phyloP scores from a whole-genome alignment of 2,888 invertebrate species.

The Prenolepis imparis region DNA sequence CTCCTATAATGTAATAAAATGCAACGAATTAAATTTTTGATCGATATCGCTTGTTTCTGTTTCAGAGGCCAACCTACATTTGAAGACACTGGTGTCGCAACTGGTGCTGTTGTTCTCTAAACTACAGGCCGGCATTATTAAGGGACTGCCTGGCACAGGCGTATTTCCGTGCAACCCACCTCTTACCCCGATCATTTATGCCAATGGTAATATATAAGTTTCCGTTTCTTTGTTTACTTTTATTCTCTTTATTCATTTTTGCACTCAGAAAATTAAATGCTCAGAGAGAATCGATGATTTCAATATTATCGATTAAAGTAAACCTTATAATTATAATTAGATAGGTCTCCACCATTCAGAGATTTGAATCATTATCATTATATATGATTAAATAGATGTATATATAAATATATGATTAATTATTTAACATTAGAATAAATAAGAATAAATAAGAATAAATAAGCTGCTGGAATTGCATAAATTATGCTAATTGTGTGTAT shows the following conservation, averaged over 20 bases:
- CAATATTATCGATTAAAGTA: not conserved
- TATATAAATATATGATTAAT: not conserved
- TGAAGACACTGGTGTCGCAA: slow-evolving; percentile 88
- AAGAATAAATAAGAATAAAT: not conserved
- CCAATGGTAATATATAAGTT: slow-evolving; percentile 88
- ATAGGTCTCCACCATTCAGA: not conserved
- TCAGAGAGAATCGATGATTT: not conserved
- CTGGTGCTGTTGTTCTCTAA: slow-evolving; percentile 90
- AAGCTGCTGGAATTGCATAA: not conserved
- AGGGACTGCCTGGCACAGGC: slow-evolving; percentile 87
- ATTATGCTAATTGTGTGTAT: not conserved
- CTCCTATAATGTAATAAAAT: no score
- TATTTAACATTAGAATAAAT: not conserved
- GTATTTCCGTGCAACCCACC: slow-evolving; percentile 89
- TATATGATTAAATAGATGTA: not conserved
- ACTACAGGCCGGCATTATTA: slow-evolving; percentile 88
- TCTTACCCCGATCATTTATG: slow-evolving; percentile 90
- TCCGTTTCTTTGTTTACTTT: not conserved
- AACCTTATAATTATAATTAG: not conserved
- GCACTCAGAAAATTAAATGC: not conserved
- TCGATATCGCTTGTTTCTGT: slow-evolving; percentile 49
- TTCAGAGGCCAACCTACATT: slow-evolving; percentile 82
- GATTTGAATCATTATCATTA: not conserved
- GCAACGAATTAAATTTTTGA: slow-evolving; percentile 61
- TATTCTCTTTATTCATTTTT: not conserved